Conservation (phyloP, 2,888 invertebrate genomes). For the Perizoma flavofasciatum region DNA sequence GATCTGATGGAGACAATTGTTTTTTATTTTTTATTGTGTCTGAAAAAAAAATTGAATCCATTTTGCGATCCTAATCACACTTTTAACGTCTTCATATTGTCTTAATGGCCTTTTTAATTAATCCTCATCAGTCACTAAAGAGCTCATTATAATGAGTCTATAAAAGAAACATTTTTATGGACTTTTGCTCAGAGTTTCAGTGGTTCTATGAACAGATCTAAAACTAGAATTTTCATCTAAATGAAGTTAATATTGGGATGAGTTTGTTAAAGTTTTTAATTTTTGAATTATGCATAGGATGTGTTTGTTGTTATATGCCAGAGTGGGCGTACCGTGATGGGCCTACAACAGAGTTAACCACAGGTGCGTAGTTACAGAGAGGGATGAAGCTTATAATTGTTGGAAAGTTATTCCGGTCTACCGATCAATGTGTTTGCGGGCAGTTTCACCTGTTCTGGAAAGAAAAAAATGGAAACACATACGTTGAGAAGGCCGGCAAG, state of each 20-base stretch:
- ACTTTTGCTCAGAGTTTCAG: neutral
- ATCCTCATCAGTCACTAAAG: neutral
- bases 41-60: conserved; percentile 9
- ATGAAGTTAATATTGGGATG: neutral
- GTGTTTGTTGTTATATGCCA: neutral
- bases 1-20: no score
- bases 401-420: no score
- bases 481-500: no score
- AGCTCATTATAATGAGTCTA: no score
- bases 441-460: no score
- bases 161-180: conserved; percentile 7
- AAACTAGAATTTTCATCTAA: neutral
- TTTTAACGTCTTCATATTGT: conserved; percentile 10
- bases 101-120: conserved; percentile 24
- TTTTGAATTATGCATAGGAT: neutral
- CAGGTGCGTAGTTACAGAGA: no score
- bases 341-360: no score
- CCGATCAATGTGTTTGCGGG: no score
- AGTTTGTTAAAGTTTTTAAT: neutral
- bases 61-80: conserved; percentile 19
- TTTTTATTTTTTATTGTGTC: neutral
- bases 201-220: neutral
- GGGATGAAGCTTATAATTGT: no score
- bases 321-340: no score
- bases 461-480: no score